A percentile compares a stretch with the other conserved stretches of the same genome.
phyloP scores from a whole-genome alignment of 2,888 invertebrate species.

The Pandemis corylana region DNA sequence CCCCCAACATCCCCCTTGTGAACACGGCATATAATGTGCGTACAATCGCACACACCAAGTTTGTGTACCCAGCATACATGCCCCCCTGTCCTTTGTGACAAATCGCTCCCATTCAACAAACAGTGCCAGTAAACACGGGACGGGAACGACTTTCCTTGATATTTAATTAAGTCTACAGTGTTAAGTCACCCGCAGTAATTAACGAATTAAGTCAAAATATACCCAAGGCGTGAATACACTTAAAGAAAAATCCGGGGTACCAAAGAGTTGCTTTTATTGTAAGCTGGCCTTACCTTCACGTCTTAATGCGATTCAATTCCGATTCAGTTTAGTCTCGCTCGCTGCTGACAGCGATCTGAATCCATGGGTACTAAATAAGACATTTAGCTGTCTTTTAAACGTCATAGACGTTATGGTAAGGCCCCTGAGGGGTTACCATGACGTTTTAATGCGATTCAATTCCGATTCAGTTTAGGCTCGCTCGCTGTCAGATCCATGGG shows the following conservation, averaged over 20 bases:
- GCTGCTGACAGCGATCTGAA: no score
- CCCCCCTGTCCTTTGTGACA: not conserved
- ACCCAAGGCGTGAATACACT: not conserved
- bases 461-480: no score
- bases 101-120: not conserved
- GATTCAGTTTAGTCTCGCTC: no score
- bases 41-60: not conserved
- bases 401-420: no score
- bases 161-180: conserved; percentile 1
- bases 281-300: no score
- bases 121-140: not conserved
- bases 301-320: no score
- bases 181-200: not conserved
- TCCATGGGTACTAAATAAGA: no score
- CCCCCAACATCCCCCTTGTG: not conserved
- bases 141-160: not conserved
- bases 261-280: no score
- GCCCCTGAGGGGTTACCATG: no score
- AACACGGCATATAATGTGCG: not conserved
- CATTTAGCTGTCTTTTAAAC: no score
- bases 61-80: not conserved
- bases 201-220: not conserved
- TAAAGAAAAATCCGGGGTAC: not conserved
- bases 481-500: no score
- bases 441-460: no score